Base-by-base conservation (phyloP, 2,797 vertebrate species). In the Paratrypauchen microcephalus region DNA sequence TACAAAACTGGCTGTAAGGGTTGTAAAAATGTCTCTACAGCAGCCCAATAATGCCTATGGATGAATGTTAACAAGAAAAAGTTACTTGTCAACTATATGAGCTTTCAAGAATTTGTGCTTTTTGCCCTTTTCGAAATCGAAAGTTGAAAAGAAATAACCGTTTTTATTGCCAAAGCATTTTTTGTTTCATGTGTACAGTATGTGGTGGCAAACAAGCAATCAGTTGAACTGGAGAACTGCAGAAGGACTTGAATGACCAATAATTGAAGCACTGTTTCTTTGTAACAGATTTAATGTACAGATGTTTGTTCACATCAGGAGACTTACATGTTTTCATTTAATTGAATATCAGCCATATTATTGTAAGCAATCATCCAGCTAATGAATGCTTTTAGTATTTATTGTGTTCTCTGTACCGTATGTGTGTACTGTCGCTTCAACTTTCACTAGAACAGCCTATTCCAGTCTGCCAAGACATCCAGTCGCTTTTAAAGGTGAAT, bases 281-380 rank as follows among this genome's bases (percentile, higher is more conserved):
- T 56, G 41, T 30, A 0, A 18, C 4, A 36, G 32, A 68, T 56
- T 56, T 41, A 66, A 68, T 65, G 68, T 72, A 52, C 74, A 70
- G 68, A 68, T 67, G 66, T 69, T 28, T 60, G 36, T 48, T 68
- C 68, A 54, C 59, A 60, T 52, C 6, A 71, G 60, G 61, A 72
- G 57, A 63, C 41, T 67, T 47, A 26, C n/a, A 15, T 64, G 32
- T 69, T 83, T 82, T 59, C 69, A 83, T 83, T 75, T 4, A 76
- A 63, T 69, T 81, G 87, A 84, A 92, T 87, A 78, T 90, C 82
- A 91, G 88, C 90, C 89, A 90, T 90, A 88, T 73, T 76, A 73
- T 45, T 80, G 65, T 83, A 76, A 76, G 76, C 64, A 79, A 67
- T 71, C 80, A 75, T 83, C 66, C 69, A 81, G 78, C 72, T 72